A percentile compares a stretch with the other conserved stretches of the same genome.
Evolutionary conservation across 2,797 vertebrate species (phyloP).

Genomic region (Micropoecilia bifurca): DNA sequence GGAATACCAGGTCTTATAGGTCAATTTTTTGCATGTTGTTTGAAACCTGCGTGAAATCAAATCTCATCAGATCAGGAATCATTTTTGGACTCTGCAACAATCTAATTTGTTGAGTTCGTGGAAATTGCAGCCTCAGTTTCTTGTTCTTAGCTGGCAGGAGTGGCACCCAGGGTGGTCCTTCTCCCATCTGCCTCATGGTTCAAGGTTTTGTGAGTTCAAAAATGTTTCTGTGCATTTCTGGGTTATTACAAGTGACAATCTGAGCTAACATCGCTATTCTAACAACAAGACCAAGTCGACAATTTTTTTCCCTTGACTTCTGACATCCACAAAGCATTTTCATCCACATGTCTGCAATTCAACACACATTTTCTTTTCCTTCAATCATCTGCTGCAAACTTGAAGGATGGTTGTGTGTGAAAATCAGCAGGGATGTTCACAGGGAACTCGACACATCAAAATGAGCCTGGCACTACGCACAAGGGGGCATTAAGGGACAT

Average conservation of each 20-base stretch:
- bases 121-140: not conserved
- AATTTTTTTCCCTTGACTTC: not conserved
- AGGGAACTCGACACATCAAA: too few relatives aligned
- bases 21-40: not conserved
- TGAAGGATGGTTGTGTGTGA: not conserved
- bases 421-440: not conserved
- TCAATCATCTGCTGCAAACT: not conserved
- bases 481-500: too few relatives aligned
- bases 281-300: not conserved
- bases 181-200: not conserved
- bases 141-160: not conserved
- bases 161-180: not conserved
- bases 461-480: too few relatives aligned
- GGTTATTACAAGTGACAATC: not conserved
- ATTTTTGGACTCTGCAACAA: not conserved
- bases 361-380: not conserved
- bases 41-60: not conserved
- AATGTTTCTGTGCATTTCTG: not conserved
- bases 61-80: not conserved
- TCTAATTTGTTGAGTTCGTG: not conserved
- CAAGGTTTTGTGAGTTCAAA: not conserved
- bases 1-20: not conserved
- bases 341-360: not conserved
- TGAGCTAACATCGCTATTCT: not conserved
- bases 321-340: not conserved